Conservation (phyloP, 2,888 invertebrate species). For the Apamea sordens region DNA sequence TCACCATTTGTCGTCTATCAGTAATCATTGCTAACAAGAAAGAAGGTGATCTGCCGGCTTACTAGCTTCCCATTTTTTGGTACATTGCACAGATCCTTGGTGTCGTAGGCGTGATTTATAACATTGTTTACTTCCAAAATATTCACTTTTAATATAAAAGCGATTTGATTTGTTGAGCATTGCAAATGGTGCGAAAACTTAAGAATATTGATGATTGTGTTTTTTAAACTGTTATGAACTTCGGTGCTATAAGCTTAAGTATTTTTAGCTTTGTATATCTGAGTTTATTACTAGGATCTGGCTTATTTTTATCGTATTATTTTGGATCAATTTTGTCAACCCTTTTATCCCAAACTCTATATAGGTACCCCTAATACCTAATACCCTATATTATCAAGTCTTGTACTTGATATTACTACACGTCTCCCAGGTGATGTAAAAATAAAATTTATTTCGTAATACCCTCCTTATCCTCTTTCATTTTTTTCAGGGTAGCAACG, state of each 20-base stretch:
- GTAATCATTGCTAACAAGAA: slow-evolving; percentile 43
- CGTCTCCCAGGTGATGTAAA: slow-evolving; percentile 58
- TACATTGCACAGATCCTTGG: slow-evolving; percentile 35
- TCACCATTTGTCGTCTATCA: slow-evolving; percentile 43
- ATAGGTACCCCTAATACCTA: neutral
- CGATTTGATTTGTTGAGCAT: slow-evolving; percentile 14
- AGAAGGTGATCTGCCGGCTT: slow-evolving; percentile 52
- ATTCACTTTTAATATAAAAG: slow-evolving; percentile 26
- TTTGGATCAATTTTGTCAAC: slow-evolving; percentile 25
- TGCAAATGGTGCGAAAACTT: slow-evolving; percentile 25
- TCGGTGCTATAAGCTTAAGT: neutral
- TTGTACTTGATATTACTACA: slow-evolving; percentile 28
- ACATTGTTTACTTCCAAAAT: slow-evolving; percentile 52
- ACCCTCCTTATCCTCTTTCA: slow-evolving; percentile 45
- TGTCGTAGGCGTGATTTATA: slow-evolving; percentile 47
- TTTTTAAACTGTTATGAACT: neutral
- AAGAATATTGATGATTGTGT: neutral
- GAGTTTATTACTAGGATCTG: neutral
- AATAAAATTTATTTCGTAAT: slow-evolving; percentile 65
- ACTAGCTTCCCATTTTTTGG: slow-evolving; percentile 53
- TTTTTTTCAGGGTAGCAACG: slow-evolving; percentile 50
- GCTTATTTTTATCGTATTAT: slow-evolving; percentile 6
- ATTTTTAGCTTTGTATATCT: neutral
- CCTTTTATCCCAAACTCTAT: slow-evolving; percentile 2
- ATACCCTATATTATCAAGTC: slow-evolving; percentile 33